These are phyloP conservation scores for Phylloscopus trochilus DNA, from an alignment of 2,113 vertebrate genomes.

Conservation along the genomic window DNA sequence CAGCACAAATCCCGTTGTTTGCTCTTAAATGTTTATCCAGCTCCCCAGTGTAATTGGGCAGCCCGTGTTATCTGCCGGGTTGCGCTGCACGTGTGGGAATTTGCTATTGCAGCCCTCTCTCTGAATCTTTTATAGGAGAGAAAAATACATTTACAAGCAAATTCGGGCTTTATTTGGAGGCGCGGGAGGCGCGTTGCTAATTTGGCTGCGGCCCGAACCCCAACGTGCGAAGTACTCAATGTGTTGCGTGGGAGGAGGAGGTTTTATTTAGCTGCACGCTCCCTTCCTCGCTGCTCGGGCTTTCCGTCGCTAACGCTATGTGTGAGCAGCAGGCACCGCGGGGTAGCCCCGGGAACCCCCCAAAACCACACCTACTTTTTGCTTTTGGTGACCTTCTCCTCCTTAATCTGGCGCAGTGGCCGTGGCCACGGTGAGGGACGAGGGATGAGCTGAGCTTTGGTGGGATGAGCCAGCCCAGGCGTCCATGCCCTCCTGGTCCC, in stretches of 20 bases:
- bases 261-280: conserved; percentile 46
- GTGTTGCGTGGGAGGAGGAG: conserved; percentile 53
- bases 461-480: background rate
- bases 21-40: conserved; percentile 58
- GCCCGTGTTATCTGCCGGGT: background rate
- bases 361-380: background rate
- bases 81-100: conserved; percentile 14
- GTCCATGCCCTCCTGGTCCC: background rate
- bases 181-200: conserved; percentile 22
- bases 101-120: background rate
- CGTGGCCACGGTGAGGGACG: background rate
- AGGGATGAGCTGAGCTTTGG: background rate
- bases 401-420: background rate
- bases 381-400: background rate
- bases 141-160: conserved; percentile 29
- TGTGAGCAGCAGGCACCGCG: background rate
- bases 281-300: background rate
- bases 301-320: background rate
- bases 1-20: conserved; percentile 53
- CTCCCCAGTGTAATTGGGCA: conserved; percentile 43
- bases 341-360: conserved; percentile 1
- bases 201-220: conserved; percentile 49
- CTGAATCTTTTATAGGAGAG: conserved; percentile 31
- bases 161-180: conserved; percentile 36
- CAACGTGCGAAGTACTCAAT: conserved; percentile 24